Conservation (phyloP, 2,888 invertebrate genomes). For the Pyrocoelia pectoralis region DNA sequence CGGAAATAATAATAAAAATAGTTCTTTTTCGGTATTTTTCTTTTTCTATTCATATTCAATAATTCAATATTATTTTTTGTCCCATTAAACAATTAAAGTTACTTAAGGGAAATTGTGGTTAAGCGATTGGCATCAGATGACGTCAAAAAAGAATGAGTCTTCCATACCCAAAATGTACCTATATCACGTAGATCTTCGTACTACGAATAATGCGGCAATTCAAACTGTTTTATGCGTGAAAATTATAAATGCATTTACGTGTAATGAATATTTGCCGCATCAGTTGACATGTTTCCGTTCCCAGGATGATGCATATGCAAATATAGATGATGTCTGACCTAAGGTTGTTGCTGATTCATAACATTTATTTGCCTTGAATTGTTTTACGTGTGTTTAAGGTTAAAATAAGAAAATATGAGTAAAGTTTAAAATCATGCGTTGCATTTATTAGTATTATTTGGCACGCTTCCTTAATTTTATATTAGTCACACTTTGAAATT, state of each 20-base stretch:
- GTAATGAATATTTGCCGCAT: conserved; percentile 26
- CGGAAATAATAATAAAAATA: too few species aligned
- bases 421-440: conserved; percentile 3
- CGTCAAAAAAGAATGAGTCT: not conserved
- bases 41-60: too few species aligned
- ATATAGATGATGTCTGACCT: conserved; percentile 23
- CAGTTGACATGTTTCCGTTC: conserved; percentile 27
- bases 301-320: conserved; percentile 33
- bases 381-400: conserved; percentile 8
- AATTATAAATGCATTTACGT: conserved; percentile 2
- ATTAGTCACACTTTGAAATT: conserved; percentile 8
- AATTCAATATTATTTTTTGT: too few species aligned
- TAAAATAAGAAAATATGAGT: not conserved
- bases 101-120: not conserved
- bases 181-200: not conserved
- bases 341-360: conserved; percentile 22
- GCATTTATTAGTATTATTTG: conserved; percentile 15
- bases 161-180: too few species aligned
- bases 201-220: not conserved
- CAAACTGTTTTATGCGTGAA: conserved; percentile 22
- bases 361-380: conserved; percentile 20
- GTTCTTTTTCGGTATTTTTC: too few species aligned
- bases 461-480: conserved; percentile 11
- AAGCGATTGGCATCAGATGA: not conserved
- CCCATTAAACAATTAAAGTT: too few species aligned